These are phyloP conservation scores for Leuciscus idus DNA, from an alignment of 2,113 vertebrate species.

Conservation along the genomic window DNA sequence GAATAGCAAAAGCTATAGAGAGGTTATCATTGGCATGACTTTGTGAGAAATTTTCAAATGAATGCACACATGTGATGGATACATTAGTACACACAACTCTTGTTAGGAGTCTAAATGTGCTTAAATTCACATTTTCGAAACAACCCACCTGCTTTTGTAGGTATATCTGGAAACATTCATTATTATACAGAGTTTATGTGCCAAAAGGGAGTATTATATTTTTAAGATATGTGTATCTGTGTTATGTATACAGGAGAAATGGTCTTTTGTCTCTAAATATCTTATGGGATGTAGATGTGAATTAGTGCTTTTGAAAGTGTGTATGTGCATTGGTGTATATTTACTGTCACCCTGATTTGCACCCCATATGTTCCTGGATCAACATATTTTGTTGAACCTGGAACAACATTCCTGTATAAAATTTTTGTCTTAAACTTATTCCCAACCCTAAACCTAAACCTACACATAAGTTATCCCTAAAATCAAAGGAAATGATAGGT, in stretches of 20 bases:
- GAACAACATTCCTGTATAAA: no score
- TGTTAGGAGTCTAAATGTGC: neutral
- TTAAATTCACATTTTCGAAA: neutral
- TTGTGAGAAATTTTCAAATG: neutral
- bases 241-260: neutral
- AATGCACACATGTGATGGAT: neutral
- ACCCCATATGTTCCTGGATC: no score
- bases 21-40: neutral
- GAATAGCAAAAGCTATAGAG: neutral
- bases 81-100: neutral
- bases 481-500: no score
- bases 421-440: no score
- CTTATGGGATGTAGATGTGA: neutral
- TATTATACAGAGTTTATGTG: neutral
- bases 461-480: no score
- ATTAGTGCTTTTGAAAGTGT: neutral
- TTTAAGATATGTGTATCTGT: neutral
- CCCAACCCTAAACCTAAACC: no score
- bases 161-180: neutral
- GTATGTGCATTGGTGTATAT: neutral
- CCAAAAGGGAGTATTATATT: neutral
- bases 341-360: no score
- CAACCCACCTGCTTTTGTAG: neutral
- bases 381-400: no score
- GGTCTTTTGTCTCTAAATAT: neutral